Evolutionary conservation across 1,140 invertebrate genomes (phyloP).

Genomic region (Chironomus tepperi): DNA sequence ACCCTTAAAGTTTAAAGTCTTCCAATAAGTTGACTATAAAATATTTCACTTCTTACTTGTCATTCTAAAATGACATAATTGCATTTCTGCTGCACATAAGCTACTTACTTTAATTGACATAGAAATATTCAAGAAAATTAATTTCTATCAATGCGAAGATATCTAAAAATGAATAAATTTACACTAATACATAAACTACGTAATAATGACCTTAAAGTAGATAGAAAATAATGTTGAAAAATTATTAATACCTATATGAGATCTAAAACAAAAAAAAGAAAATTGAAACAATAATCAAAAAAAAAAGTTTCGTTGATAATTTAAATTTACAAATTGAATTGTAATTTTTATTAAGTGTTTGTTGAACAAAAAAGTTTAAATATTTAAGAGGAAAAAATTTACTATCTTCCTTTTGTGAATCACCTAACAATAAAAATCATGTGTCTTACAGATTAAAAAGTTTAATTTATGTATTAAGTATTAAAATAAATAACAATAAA

Average conservation of each 20-base stretch:
- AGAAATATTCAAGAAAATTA: not conserved
- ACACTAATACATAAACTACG: not conserved
- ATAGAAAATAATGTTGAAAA: too few species aligned
- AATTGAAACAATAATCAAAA: too few species aligned
- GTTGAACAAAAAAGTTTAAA: too few species aligned
- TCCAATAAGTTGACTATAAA: not conserved
- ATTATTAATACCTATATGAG: too few species aligned
- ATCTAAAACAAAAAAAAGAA: too few species aligned
- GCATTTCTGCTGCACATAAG: not conserved
- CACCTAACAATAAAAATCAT: not conserved
- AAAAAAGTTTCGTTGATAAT: too few species aligned
- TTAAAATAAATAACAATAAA: not conserved
- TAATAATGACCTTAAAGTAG: not conserved
- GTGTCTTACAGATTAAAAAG: not conserved
- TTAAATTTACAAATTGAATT: too few species aligned
- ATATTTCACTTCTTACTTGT: not conserved
- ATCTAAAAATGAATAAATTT: not conserved
- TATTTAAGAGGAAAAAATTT: too few species aligned
- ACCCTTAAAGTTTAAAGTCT: not conserved
- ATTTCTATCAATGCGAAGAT: not conserved
- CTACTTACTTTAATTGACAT: not conserved
- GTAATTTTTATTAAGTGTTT: too few species aligned
- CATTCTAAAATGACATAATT: not conserved
- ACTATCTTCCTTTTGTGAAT: not conserved
- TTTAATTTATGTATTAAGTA: too few species aligned